Base-by-base conservation (phyloP, 1,140 invertebrate genomes). In the Brachionus manjavacas region DNA sequence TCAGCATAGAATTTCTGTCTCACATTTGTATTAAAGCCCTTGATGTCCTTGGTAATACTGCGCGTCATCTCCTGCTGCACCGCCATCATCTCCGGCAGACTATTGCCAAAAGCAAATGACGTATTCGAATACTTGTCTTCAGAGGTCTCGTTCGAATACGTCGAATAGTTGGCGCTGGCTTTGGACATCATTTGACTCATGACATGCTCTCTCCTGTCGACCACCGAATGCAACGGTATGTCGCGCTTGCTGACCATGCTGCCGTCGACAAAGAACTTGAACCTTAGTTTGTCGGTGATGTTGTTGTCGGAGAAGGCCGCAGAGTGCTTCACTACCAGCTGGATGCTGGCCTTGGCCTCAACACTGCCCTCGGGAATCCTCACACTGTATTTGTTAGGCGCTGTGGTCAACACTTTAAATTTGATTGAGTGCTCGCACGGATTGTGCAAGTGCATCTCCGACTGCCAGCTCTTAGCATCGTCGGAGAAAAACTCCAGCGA, bases 391-490 rank as follows among this genome's bases (percentile, higher is more conserved):
- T 94, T 95, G 85, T 92, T 92, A 43, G 94, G 93, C 20, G 93
- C 92, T 31, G 93, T 95, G 86, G 92, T 93, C 85, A 94, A 87
- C 74, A 95, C 94, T 94, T 93, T 94, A 88, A 94, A 96, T 90
- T 93, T 92, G 6, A 96, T 91, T 49, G 92, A 91, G 90, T 94
- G 94, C 85, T 95, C 94, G 88, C 95, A 95, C 2, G 94, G 94
- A 91, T 95, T 96, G 87, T 95, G 95, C 49, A 96, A 89, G 52
- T 94, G 95, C 41, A 96, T 88, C 64, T 95, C 90, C 90, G 95
- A 94, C 88, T 94, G 95, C 87, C 94, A 92, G 1, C 92, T 93
- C 46, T 92, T 92, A 85, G 92, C 92, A 85, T 94, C 93, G 86
- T 92, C 92, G 85, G 94, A 89, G 90, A 93, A 94, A 89, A 96